Base-by-base conservation (phyloP, 2,797 vertebrate genomes). In the Morelia viridis region DNA sequence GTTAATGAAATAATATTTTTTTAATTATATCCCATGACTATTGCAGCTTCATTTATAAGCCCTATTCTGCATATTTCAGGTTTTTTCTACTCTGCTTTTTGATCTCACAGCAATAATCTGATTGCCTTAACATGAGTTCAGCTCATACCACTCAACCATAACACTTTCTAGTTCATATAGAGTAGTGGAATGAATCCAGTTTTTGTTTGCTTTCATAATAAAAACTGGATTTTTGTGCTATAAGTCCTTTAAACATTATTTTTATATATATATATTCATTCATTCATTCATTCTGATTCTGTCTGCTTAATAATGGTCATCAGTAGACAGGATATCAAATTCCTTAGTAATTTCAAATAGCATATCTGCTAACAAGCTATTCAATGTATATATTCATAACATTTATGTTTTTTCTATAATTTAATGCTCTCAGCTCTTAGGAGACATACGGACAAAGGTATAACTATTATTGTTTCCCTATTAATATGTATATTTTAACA, bases 401-500 rank as follows among this genome's bases (percentile, higher is more conserved):
- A 97, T 97, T 71, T 94, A 91, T 96, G 92, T 97, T 97, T 98
- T 97, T 97, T 97, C 94, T 97, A 97, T 97, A 98, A 98, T 98
- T 98, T 97, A 98, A 98, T 97, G 99, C 99, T 98, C 96, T 98
- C 99, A 99, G 99, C 98, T 99, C 97, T 99, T 99, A 98, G 99
- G 99, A 99, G 99, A 99, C 98, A 99, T 99, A 96, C 98, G 98
- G 97, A 99, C 98, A 95, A 99, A 99, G 99, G 99, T 99, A 98
- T 97, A 97, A 97, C 97, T 94, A 96, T 90, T 58, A 93, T 96
- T 68, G 97, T 97, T 97, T 97, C 95, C 96, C 96, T 93, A 91
- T 92, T 50, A 50, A 50, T 61, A 94, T 80, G 96, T 83, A 90
- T 88, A 91, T 65, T 94, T 84, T 89, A 89, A n/a, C 87, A 85